Percentiles rank a stretch among this genome's conserved stretches.
phyloP scores from a whole-genome alignment of 2,888 invertebrate species.

The Oligia fasciuncula region DNA sequence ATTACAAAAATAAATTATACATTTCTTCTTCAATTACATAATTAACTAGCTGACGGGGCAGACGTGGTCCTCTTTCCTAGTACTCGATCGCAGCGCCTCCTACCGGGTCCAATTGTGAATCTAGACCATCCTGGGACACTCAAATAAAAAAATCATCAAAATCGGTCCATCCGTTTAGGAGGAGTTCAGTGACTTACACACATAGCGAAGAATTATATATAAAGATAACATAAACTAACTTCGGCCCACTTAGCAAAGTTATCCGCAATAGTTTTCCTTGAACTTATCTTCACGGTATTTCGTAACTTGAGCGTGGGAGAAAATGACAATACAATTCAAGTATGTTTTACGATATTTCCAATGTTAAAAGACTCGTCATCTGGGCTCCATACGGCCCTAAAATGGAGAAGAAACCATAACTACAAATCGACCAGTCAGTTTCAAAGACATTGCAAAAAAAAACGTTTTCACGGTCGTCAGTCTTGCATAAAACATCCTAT shows the following conservation, averaged over 20 bases:
- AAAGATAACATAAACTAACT: not conserved
- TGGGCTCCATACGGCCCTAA: not conserved
- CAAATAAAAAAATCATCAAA: not conserved
- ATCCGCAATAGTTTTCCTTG: constrained; percentile 11
- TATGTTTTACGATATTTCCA: constrained; percentile 16
- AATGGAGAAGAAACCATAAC: constrained; percentile 12
- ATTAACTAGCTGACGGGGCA: not conserved
- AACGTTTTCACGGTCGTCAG: constrained; percentile 41
- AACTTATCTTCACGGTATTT: constrained; percentile 12
- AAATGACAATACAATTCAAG: constrained; percentile 7
- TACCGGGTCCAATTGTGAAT: not conserved
- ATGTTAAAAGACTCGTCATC: not conserved
- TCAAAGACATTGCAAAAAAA: constrained; percentile 32
- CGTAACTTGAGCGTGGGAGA: constrained; percentile 11
- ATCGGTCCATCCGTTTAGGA: not conserved
- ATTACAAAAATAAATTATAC: not conserved
- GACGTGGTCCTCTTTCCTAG: not conserved
- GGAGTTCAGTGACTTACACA: not conserved
- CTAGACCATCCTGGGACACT: not conserved
- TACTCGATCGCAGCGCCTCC: not conserved
- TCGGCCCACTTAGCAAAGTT: not conserved
- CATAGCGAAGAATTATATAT: not conserved
- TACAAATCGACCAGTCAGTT: constrained; percentile 23
- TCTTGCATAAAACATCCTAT: constrained; percentile 35
- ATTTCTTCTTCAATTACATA: not conserved